Base-by-base conservation (phyloP, 2,113 vertebrate genomes). In the Fulica atra region DNA sequence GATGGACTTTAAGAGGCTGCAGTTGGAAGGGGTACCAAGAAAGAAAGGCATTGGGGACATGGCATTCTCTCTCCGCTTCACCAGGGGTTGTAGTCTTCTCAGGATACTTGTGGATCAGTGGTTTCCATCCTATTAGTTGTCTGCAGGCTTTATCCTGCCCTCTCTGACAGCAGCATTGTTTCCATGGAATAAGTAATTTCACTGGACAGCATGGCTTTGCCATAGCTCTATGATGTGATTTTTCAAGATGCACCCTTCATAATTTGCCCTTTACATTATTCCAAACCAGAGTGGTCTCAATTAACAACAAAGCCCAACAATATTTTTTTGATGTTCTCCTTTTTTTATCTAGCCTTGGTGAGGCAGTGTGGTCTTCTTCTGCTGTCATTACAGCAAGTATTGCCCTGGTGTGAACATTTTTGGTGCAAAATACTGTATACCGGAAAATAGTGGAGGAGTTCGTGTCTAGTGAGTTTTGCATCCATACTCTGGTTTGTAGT, bases 231-330 rank as follows among this genome's bases (percentile, higher is more conserved):
- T 66, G 69, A 56, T 84, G 16, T 21, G 13, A 44, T 46, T 84
- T 90, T 13, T 54, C 61, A 68, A 42, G 57, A 72, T 1, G 1
- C 9, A 13, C 14, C 7, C 26, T 78, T 84, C 83, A 40, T 65
- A 86, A 91, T 66, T 91, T 72, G 28, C 36, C 28, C 31, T 74
- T 40, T 69, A 81, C 87, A 65, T 89, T 78, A 81, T 79, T 91
- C n/a, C 83, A 25, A 94, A 48, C 7, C 23, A 46, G 6, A 48
- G 50, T 28, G 44, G 38, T 65, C 33, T n/a, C 54, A 64, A 54
- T 60, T 77, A 83, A 81, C 24, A 63, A n/a, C 13, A 88, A 88
- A 78, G 44, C 4, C 5, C 33, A 28, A 29, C 3, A 51, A 42
- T 81, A 26, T 14, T 69, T 57, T 66, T 68, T 36, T 42, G 0